Evolutionary conservation across 2,888 invertebrate species (phyloP).

Genomic region (Tinea semifulvella): DNA sequence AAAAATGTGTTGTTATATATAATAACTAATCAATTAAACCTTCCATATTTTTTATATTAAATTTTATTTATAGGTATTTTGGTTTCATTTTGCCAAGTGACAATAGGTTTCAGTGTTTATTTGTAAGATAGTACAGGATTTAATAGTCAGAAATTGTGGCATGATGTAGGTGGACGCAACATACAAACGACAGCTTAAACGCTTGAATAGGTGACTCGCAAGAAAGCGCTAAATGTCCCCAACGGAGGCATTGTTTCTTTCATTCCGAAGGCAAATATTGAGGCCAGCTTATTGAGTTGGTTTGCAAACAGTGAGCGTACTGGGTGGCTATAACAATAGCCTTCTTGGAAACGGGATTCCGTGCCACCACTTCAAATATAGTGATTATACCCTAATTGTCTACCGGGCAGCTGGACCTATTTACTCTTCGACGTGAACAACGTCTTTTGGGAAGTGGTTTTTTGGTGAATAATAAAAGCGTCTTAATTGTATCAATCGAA

Average conservation of each 20-base stretch:
- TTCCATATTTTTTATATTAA: too few species aligned
- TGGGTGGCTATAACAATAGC: constrained; percentile 57
- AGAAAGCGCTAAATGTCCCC: constrained; percentile 55
- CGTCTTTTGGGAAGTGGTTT: constrained; percentile 38
- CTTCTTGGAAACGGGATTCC: constrained; percentile 41
- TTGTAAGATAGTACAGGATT: too few species aligned
- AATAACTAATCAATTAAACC: too few species aligned
- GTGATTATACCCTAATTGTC: constrained; percentile 63
- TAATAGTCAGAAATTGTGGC: too few species aligned
- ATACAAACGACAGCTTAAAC: background rate
- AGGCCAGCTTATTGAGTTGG: constrained; percentile 48
- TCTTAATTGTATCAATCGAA: constrained; percentile 34
- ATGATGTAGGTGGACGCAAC: constrained; percentile 3
- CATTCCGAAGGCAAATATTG: constrained; percentile 63
- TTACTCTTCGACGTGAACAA: constrained; percentile 49
- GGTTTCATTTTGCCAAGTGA: too few species aligned
- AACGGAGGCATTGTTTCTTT: constrained; percentile 57
- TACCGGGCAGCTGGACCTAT: constrained; percentile 51
- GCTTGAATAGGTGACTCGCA: constrained; percentile 31
- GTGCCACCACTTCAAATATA: constrained; percentile 61
- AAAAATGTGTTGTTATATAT: too few species aligned
- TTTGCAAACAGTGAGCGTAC: constrained; percentile 57
- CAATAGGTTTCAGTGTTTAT: too few species aligned
- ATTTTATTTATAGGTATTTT: too few species aligned
- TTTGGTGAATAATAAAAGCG: constrained; percentile 44